Evolutionary conservation across 1,140 invertebrate genomes (phyloP).

Genomic region (Diuraphis noxia): DNA sequence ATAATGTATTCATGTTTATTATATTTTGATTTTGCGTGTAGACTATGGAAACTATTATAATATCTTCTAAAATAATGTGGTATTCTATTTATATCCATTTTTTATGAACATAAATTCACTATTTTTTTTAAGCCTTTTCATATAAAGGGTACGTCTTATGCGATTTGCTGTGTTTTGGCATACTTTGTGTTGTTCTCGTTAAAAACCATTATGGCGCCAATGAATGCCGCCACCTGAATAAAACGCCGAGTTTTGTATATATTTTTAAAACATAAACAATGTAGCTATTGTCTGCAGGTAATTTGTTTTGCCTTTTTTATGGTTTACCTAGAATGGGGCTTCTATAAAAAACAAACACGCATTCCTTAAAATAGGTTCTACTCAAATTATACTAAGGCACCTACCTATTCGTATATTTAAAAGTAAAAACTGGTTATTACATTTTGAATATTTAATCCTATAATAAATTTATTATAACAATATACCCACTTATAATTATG

Average conservation of each 20-base stretch:
- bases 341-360: neutral
- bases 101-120: neutral
- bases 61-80: slow-evolving; percentile 11
- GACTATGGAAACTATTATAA: neutral
- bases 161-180: slow-evolving; percentile 15
- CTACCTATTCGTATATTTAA: neutral
- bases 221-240: slow-evolving; percentile 28
- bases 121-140: neutral
- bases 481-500: neutral
- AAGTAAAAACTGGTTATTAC: slow-evolving; percentile 25
- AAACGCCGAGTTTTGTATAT: slow-evolving; percentile 15
- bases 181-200: slow-evolving; percentile 2
- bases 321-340: neutral
- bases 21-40: neutral
- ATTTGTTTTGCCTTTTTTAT: slow-evolving; percentile 16
- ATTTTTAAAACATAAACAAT: slow-evolving; percentile 6
- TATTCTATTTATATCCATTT: slow-evolving; percentile 23
- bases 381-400: neutral
- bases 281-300: neutral
- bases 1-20: neutral
- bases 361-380: neutral
- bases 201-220: slow-evolving; percentile 42
- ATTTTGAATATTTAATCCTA: neutral
- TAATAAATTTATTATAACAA: neutral
- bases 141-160: neutral